phyloP scores from a whole-genome alignment of 1,140 invertebrate genomes.

The Pectinophora gossypiella region DNA sequence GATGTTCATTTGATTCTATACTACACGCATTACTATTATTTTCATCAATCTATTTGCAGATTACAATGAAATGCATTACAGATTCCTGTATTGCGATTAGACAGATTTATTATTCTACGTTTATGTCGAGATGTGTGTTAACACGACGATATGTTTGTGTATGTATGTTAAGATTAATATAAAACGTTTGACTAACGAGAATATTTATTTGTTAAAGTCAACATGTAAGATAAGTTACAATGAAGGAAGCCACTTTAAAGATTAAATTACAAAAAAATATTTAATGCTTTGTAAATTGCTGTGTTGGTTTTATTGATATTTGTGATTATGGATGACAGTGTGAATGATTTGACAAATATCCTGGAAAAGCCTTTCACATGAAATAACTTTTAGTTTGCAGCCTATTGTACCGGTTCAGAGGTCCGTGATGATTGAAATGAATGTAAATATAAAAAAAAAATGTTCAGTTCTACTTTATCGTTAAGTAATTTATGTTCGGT shows the following conservation, averaged over 20 bases:
- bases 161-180: not conserved
- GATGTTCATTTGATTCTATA: not conserved
- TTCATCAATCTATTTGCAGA: not conserved
- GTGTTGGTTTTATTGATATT: conserved; percentile 19
- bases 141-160: too few relatives aligned
- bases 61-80: not conserved
- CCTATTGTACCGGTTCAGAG: too few relatives aligned
- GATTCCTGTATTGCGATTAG: too few relatives aligned
- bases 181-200: conserved; percentile 4
- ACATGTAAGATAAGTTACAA: conserved; percentile 7
- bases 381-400: too few relatives aligned
- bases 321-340: conserved; percentile 20
- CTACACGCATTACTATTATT: not conserved
- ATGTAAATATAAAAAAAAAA: too few relatives aligned
- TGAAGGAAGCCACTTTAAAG: too few relatives aligned
- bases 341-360: conserved; percentile 3
- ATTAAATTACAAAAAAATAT: conserved; percentile 24
- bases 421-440: too few relatives aligned
- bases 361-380: too few relatives aligned
- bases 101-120: too few relatives aligned
- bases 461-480: not conserved
- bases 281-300: conserved; percentile 50
- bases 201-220: conserved; percentile 16
- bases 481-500: conserved; percentile 55
- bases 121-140: too few relatives aligned